Percentiles rank a stretch among this genome's conserved stretches.
These are phyloP conservation scores for Gnatocerus cornutus DNA, from an alignment of 2,888 invertebrate genomes.

Conservation along the genomic window DNA sequence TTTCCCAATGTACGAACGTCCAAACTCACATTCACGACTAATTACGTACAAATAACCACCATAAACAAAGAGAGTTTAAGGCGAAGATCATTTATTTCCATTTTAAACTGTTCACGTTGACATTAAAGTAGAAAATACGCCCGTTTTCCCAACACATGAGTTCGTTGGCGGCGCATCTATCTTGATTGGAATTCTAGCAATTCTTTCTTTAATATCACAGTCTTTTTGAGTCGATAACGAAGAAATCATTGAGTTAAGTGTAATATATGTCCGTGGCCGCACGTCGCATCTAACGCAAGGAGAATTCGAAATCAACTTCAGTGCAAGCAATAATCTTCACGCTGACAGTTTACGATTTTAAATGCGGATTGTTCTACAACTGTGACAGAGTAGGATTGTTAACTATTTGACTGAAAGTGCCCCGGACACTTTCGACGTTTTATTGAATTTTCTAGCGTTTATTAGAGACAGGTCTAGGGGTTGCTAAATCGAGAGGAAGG, in stretches of 20 bases:
- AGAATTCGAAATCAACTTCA: slow-evolving; percentile 28
- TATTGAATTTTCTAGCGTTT: slow-evolving; percentile 28
- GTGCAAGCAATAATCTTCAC: slow-evolving; percentile 25
- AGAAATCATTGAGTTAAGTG: slow-evolving; percentile 34
- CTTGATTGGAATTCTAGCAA: slow-evolving; percentile 29
- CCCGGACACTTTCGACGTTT: slow-evolving; percentile 13
- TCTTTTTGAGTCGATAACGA: slow-evolving; percentile 23
- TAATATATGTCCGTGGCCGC: slow-evolving; percentile 27
- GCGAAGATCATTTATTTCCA: slow-evolving; percentile 25
- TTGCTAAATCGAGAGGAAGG: not conserved
- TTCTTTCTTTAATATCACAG: slow-evolving; percentile 21
- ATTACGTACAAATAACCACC: no score
- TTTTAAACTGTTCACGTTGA: slow-evolving; percentile 8
- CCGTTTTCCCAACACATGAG: slow-evolving; percentile 18
- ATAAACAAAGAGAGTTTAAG: no score
- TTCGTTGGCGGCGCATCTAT: slow-evolving; percentile 16
- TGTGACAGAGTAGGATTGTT: slow-evolving; percentile 28
- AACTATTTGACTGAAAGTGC: slow-evolving; percentile 33
- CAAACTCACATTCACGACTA: no score
- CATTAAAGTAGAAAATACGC: slow-evolving; percentile 30
- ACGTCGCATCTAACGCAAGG: slow-evolving; percentile 26
- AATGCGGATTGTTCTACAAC: slow-evolving; percentile 38
- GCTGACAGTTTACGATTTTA: slow-evolving; percentile 32
- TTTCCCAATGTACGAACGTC: no score
- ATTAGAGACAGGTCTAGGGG: not conserved